These are phyloP conservation scores for Rhynchotus rufescens DNA, from an alignment of 2,797 vertebrate species.

Conservation along the genomic window DNA sequence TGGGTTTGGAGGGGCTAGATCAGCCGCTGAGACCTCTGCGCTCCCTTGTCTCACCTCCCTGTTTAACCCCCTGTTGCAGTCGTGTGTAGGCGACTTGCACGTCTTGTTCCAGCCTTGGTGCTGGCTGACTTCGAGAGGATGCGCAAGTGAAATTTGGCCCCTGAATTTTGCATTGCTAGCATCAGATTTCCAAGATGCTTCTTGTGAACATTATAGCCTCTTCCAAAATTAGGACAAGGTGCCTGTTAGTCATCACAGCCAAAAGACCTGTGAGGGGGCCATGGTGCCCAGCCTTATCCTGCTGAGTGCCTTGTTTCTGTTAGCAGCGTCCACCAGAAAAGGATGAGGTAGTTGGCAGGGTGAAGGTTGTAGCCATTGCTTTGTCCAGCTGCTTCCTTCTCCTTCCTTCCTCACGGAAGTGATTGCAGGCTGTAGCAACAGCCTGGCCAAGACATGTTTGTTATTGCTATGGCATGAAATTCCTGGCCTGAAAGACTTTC, in stretches of 20 bases:
- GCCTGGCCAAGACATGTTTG: neutral
- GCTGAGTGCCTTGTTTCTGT: neutral
- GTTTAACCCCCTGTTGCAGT: constrained; percentile 12
- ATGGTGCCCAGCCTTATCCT: neutral
- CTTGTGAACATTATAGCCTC: neutral
- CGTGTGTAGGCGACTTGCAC: fast-evolving
- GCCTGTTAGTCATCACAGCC: neutral
- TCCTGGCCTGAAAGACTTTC: neutral
- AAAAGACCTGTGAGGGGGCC: neutral
- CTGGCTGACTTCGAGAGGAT: neutral
- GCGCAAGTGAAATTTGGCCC: neutral
- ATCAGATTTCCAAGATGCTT: neutral
- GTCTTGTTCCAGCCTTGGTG: neutral
- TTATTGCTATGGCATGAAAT: neutral
- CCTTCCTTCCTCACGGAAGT: neutral
- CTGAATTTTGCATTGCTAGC: neutral
- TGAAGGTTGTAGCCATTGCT: neutral
- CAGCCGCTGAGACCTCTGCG: neutral
- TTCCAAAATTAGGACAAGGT: neutral
- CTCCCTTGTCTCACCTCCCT: constrained; percentile 7
- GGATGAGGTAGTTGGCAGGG: neutral
- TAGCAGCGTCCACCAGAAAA: neutral
- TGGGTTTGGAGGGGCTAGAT: constrained; percentile 3
- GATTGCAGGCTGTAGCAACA: neutral
- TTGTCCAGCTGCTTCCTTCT: neutral